These are phyloP conservation scores for human (Homo sapiens) DNA, from an alignment of 2,113 vertebrate genomes.

Conservation along the genomic window DNA sequence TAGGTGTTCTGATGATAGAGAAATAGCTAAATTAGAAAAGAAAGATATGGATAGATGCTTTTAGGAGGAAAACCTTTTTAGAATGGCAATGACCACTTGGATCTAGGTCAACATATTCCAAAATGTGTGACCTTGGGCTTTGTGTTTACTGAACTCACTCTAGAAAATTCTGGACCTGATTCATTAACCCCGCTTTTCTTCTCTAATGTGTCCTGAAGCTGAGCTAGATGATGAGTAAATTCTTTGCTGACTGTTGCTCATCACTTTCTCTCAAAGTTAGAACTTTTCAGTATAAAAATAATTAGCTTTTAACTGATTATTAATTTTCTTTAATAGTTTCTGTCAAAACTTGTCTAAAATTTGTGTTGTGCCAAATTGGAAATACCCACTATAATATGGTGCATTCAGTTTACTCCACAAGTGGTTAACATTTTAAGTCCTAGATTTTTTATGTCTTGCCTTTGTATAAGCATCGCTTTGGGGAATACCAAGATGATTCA, in stretches of 20 bases:
- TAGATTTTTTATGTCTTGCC: constrained; percentile 56
- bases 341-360: constrained; percentile 43
- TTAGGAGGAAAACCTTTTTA: not conserved
- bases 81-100: not conserved
- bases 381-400: constrained; percentile 70
- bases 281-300: constrained; percentile 20
- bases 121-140: not conserved
- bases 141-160: not conserved
- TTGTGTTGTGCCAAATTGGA: constrained; percentile 79
- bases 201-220: not conserved
- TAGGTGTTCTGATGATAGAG: not conserved
- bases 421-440: constrained; percentile 77
- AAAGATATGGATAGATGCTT: not conserved
- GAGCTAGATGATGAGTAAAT: not conserved
- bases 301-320: not conserved
- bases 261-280: not conserved
- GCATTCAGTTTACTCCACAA: constrained; percentile 72
- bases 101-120: not conserved
- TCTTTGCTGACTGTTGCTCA: not conserved
- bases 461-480: constrained; percentile 71
- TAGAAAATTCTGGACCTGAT: not conserved
- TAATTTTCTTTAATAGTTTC: constrained; percentile 67
- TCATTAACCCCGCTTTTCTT: not conserved
- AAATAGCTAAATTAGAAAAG: constrained; percentile 21
- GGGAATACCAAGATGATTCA: constrained; percentile 52